These are phyloP conservation scores for Tachystola acroxantha DNA, from an alignment of 2,888 invertebrate genomes.

Conservation along the genomic window DNA sequence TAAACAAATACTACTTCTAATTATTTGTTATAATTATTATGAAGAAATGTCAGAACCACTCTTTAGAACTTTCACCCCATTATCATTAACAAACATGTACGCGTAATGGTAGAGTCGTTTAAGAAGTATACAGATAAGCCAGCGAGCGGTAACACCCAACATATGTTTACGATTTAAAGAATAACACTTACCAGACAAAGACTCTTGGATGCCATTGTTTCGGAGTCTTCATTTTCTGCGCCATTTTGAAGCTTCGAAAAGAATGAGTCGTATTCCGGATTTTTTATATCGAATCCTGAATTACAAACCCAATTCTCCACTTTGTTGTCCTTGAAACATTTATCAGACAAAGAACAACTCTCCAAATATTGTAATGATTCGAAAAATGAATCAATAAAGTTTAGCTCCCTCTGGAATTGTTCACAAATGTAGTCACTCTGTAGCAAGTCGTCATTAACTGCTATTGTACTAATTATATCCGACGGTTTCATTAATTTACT, in stretches of 20 bases:
- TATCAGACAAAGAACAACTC: slow-evolving; percentile 48
- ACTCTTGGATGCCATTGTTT: slow-evolving; percentile 72
- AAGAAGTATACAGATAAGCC: slow-evolving; percentile 10
- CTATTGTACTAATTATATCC: slow-evolving; percentile 65
- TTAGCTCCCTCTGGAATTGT: slow-evolving; percentile 66
- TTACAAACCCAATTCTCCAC: slow-evolving; percentile 43
- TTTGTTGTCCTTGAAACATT: slow-evolving; percentile 39
- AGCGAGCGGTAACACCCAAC: too few species aligned
- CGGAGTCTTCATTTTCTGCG: slow-evolving; percentile 44
- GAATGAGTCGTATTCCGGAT: slow-evolving; percentile 47
- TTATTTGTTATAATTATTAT: background rate
- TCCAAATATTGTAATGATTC: slow-evolving; percentile 69
- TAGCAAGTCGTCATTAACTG: slow-evolving; percentile 47
- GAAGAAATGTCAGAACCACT: slow-evolving; percentile 3
- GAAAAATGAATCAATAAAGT: slow-evolving; percentile 71
- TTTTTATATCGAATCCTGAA: slow-evolving; percentile 38
- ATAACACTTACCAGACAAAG: slow-evolving; percentile 72
- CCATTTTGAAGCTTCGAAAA: slow-evolving; percentile 57
- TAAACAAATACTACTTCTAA: slow-evolving; percentile 4
- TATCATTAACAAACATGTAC: slow-evolving; percentile 14
- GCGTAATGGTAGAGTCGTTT: slow-evolving; percentile 10
- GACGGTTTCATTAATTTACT: slow-evolving; percentile 66
- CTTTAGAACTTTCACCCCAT: slow-evolving; percentile 9
- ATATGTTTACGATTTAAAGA: slow-evolving; percentile 57
- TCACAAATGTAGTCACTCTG: slow-evolving; percentile 56